Base-by-base conservation (phyloP, 1,140 invertebrate genomes). In the Saccostrea echinata region DNA sequence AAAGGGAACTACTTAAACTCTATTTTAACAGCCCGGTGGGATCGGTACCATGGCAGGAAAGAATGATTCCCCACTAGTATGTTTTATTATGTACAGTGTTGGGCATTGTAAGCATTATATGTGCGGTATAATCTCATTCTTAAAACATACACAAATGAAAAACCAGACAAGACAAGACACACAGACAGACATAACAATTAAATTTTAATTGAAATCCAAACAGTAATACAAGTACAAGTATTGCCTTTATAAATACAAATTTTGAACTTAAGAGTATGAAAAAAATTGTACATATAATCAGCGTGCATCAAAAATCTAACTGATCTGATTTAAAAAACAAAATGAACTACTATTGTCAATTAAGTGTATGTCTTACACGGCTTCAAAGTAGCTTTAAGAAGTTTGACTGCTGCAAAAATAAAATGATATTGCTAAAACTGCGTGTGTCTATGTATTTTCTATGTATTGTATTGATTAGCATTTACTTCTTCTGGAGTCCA, bases 1-100 rank as follows among this genome's bases (percentile, higher is more conserved):
- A 88, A 51, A 8, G 89, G 52, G 76, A 89, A n/a, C 86, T 88
- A 16, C 64, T 89, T 0, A 83, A 87, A 53, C 64, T 43, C 21
- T 87, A 90, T 35, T 88, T 91, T 51, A 91, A 88, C 83, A 84
- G 61, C 51, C 30, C 51, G 35, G 90, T 52, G 0, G 90, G 90
- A 18, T 81, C 81, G 3, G 90, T 89, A 0, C 84, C 88, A 43
- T 91, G 90, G 84, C 90, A 91, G 53, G 83, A 89, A 13, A 18
- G 85, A 18, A 86, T 84, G 85, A 76, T 89, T n/a, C 30, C 21
- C 51, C 81, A 30, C 35, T 43, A 43, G 35, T 43, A 43, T 43
- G 35, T 43, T 3, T 43, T 43, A 43, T 43, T 43, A 6, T 43
- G 35, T 43, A 43, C 6, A 43, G 35, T 43, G 35, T 43, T 43